Evolutionary conservation across 2,888 invertebrate genomes (phyloP), one percentile per base, ranked within the genome.

Genomic region (Machimus rusticus): DNA sequence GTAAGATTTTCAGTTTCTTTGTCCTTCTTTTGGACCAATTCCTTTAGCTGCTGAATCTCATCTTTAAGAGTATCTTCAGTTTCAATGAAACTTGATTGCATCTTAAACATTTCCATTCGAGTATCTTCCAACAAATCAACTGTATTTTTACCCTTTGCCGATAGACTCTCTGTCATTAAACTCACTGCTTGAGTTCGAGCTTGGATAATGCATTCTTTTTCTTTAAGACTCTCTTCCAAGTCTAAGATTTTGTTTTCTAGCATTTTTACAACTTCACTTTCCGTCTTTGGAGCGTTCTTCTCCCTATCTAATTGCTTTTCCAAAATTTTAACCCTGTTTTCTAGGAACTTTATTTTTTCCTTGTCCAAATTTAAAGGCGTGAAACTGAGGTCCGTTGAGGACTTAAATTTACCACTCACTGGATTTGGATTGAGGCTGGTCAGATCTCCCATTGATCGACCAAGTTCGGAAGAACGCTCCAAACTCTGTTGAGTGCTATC

Each of bases 181-280:
- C 96, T 95, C 74, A 96, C 95, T 39, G 97, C 97, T 93, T 95
- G 95, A 90, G 96, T 96, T 91, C 97, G 94, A 5, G 97, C 95
- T 92, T 96, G 95, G 90, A 97, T 96, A 84, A 97, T 96, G 90
- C 96, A 95, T 92, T 97, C 96, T 92, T 97, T 96, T 92, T 97
- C 96, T 90, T 95, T 95, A 4, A 97, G 93, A 92, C 95, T 95
- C 91, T 97, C 98, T 92, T 97, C 96, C 82, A 96, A 93, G 92
- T 98, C 98, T 89, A 98, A 92, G 79, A 98, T 94, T 87, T 90
- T 90, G 51, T 88, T 90, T 79, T 91, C 91, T 14, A 91, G 66
- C 19, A 51, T 57, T 31, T 85, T 85, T 34, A 74, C 51, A 37
- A 89, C 89, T 8, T 88, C 89, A 57, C 89, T 88, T 37, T 55